Percentiles rank a stretch among this genome's conserved stretches.
Conservation (phyloP, 35 echinoderm and acorn worm genomes). For the Apostichopus parvimensis region DNA sequence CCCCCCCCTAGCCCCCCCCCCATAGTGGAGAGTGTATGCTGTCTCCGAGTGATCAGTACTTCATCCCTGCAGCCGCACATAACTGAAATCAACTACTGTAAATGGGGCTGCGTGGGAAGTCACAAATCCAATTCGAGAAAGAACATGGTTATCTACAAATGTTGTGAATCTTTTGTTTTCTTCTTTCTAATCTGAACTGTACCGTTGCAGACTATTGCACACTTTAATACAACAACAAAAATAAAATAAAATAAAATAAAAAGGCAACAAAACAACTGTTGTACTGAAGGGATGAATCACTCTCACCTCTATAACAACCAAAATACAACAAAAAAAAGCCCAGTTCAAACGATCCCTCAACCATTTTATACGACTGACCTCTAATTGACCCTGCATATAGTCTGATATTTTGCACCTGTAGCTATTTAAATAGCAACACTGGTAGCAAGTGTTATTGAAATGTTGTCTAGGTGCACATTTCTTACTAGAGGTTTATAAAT, state of each 20-base stretch:
- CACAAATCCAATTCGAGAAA: not conserved
- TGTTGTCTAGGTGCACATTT: too few relatives aligned
- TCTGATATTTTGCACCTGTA: too few relatives aligned
- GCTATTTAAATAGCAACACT: too few relatives aligned
- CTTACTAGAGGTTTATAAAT: too few relatives aligned
- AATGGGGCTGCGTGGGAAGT: not conserved
- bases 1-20: too few relatives aligned
- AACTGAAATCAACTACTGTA: not conserved
- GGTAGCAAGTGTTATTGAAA: too few relatives aligned
- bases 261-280: not conserved
- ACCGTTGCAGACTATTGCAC: constrained; percentile 23
- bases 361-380: too few relatives aligned
- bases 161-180: not conserved
- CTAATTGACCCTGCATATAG: too few relatives aligned
- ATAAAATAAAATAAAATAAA: not conserved
- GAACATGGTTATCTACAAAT: not conserved
- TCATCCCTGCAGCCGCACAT: not conserved
- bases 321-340: too few relatives aligned
- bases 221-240: not conserved
- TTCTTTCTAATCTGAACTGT: not conserved
- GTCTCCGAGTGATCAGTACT: not conserved
- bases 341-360: too few relatives aligned
- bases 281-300: too few relatives aligned
- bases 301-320: too few relatives aligned
- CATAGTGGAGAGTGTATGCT: not conserved